A percentile compares a stretch with the other conserved stretches of the same genome.
Evolutionary conservation across 2,797 vertebrate species (phyloP).

Genomic region (Micropoecilia bifurca): DNA sequence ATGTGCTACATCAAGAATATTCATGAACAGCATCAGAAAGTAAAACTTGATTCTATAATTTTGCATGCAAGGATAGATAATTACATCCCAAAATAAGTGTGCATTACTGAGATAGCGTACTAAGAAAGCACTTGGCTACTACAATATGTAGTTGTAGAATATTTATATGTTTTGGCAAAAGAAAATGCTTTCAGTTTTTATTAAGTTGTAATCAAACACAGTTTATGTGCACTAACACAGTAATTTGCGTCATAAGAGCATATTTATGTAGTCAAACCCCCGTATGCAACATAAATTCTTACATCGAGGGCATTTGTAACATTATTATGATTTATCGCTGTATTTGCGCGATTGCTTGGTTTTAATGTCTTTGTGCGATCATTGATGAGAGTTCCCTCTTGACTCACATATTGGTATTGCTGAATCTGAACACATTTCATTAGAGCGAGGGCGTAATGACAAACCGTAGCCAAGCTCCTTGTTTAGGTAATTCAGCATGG

Average conservation of each 20-base stretch:
- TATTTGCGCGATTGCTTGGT: not conserved
- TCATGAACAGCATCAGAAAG: not conserved
- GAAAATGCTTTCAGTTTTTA: not conserved
- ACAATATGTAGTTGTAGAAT: no score
- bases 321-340: not conserved
- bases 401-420: not conserved
- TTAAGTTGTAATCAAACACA: not conserved
- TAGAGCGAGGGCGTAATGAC: not conserved
- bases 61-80: not conserved
- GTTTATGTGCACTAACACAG: not conserved
- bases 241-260: not conserved
- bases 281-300: not conserved
- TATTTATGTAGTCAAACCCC: not conserved
- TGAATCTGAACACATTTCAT: not conserved
- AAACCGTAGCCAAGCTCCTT: not conserved
- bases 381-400: not conserved
- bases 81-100: not conserved
- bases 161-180: not conserved
- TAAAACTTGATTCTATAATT: not conserved
- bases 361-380: not conserved
- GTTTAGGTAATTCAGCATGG: not conserved
- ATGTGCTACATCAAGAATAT: not conserved
- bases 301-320: not conserved
- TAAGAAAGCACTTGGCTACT: not conserved
- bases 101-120: not conserved